Evolutionary conservation across 1,140 invertebrate genomes (phyloP), one percentile per base, ranked within the genome.

Genomic region (Meloidogyne chitwoodi): DNA sequence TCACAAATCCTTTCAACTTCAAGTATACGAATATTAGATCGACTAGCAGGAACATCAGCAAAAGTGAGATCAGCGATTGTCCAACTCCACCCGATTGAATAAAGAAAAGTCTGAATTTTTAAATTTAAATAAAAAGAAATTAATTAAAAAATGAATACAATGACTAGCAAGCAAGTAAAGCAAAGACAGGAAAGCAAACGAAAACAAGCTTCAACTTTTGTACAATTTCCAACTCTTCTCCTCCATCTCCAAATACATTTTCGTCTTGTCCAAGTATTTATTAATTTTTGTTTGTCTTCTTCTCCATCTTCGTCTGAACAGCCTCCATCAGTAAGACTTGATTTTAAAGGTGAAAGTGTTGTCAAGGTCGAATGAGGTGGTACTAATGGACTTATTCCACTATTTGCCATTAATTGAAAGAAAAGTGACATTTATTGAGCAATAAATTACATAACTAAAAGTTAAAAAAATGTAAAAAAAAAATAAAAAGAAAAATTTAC

Each of bases 1-100:
- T 67, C 38, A 73, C 22, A 73, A 38, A 34, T 27, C 11, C 24
- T 61, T 16, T 67, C 71, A 19, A 73, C 44, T n/a, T 73, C 71
- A 14, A 73, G 8, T 26, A 73, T 63, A 10, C 71, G 41, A 65
- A 73, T 19, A 10, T 64, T 16, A 4, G 44, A 26, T 1, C 64
- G 56, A 22, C 64, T 34, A 22, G 29, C 22, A 24, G 71, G 48
- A n/a, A 73, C 71, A 63, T 73, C 44, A 10, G 71, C 71, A 31
- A 61, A 73, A 16, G 48, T 27, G 24, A 26, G 44, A 34, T 73
- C 71, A 64, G 56, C 22, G 14, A 73, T 31, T 26, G 71, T 41
- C 71, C 71, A 73, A 63, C 48, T 56, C 48, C 48, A 56, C n/a
- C 48, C 48, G n/a, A 56, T 56, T 56, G 48, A 56, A 56, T 56